Evolutionary conservation across 2,888 invertebrate genomes (phyloP).

Genomic region (Aleiodes leptofemur): DNA sequence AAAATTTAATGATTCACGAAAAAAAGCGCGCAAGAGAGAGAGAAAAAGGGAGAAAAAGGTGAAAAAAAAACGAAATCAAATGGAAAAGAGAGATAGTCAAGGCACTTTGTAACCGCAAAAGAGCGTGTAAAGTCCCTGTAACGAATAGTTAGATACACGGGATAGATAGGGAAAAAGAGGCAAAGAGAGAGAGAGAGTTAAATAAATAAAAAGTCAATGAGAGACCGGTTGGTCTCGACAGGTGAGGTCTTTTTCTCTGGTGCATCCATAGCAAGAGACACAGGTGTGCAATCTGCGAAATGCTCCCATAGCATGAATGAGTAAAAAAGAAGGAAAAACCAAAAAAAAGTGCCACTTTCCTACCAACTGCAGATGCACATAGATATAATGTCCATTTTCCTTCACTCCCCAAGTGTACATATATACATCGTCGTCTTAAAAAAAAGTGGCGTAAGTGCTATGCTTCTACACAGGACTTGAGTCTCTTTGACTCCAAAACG

Average conservation of each 20-base stretch:
- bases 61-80: neutral
- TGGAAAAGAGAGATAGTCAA: slow-evolving; percentile 47
- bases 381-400: slow-evolving; percentile 5
- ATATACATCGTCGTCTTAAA: no score
- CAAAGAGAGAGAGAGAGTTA: slow-evolving; percentile 55
- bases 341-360: slow-evolving; percentile 64
- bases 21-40: slow-evolving; percentile 43
- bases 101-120: slow-evolving; percentile 21
- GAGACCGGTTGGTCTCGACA: slow-evolving; percentile 73
- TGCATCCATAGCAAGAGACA: slow-evolving; percentile 56
- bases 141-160: slow-evolving; percentile 34
- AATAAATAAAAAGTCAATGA: slow-evolving; percentile 73
- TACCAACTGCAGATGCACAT: slow-evolving; percentile 17
- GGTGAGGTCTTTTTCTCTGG: slow-evolving; percentile 71
- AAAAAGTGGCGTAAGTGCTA: no score
- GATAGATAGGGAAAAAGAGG: slow-evolving; percentile 22
- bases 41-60: slow-evolving; percentile 29
- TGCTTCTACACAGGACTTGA: no score
- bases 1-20: slow-evolving; percentile 52
- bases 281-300: slow-evolving; percentile 74
- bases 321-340: neutral
- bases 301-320: slow-evolving; percentile 60
- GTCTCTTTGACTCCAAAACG: no score
- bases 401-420: neutral
- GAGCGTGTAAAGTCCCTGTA: slow-evolving; percentile 28